Percentiles rank a stretch among this genome's conserved stretches.
phyloP scores from a whole-genome alignment of 2,797 vertebrate genomes.

The Muraenolepis orangiensis region DNA sequence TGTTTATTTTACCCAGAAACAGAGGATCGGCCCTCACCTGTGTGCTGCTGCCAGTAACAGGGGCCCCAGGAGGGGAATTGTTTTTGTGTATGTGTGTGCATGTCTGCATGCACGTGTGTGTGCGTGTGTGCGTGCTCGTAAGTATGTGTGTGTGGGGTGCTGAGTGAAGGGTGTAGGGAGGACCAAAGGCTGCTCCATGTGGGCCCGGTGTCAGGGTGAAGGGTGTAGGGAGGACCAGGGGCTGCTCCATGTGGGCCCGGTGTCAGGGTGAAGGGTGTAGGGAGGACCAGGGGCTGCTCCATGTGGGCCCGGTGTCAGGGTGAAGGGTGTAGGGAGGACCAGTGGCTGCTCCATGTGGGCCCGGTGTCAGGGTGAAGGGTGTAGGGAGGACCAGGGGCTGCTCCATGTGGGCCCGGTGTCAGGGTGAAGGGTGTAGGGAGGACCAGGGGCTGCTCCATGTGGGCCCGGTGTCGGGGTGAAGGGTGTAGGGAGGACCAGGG shows the following conservation, averaged over 20 bases:
- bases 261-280: conserved; percentile 57
- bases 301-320: conserved; percentile 60
- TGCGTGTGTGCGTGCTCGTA: too few species aligned
- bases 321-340: conserved; percentile 52
- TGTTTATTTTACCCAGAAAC: conserved; percentile 80
- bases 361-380: conserved; percentile 50
- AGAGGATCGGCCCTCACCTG: conserved; percentile 76
- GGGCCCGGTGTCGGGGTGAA: conserved; percentile 39
- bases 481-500: too few species aligned
- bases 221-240: conserved; percentile 51
- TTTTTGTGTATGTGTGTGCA: conserved; percentile 12
- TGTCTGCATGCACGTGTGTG: too few species aligned
- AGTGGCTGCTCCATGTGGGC: conserved; percentile 7
- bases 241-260: conserved; percentile 4
- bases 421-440: conserved; percentile 50
- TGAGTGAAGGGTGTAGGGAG: background rate
- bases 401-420: conserved; percentile 64
- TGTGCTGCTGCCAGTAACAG: conserved; percentile 29
- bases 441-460: conserved; percentile 18
- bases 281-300: too few species aligned
- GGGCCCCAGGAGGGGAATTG: conserved; percentile 13
- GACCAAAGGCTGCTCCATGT: too few species aligned
- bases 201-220: conserved; percentile 58
- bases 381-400: too few species aligned
- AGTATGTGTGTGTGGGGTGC: too few species aligned